phyloP scores from a whole-genome alignment of 2,888 invertebrate genomes.

The Rugalucina vietnamica region DNA sequence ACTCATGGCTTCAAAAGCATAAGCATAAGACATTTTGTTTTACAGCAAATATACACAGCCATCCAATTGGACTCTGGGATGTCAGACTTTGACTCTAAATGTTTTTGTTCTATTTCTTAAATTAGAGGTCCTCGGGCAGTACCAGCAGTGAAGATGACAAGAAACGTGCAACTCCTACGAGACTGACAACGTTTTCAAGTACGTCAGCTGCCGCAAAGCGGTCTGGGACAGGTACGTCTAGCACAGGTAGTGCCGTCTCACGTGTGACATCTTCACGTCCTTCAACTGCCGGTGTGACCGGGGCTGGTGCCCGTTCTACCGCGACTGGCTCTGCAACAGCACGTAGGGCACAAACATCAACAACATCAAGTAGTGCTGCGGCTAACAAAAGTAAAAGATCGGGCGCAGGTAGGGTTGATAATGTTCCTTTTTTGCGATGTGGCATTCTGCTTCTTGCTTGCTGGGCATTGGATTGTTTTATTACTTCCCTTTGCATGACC shows the following conservation, averaged over 20 bases:
- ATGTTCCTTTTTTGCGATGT: background rate
- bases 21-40: too few species aligned
- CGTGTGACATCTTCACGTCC: constrained; percentile 19
- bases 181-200: constrained; percentile 31
- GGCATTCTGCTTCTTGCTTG: background rate
- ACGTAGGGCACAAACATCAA: constrained; percentile 40
- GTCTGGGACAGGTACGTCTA: constrained; percentile 60
- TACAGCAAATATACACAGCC: too few species aligned
- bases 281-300: background rate
- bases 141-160: constrained; percentile 63
- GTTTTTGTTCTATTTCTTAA: too few species aligned
- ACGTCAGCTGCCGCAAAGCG: constrained; percentile 45
- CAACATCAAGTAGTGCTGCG: constrained; percentile 54
- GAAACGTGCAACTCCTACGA: constrained; percentile 57
- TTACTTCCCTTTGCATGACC: background rate
- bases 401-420: constrained; percentile 54
- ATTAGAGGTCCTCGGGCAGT: constrained; percentile 62
- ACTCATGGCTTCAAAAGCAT: too few species aligned
- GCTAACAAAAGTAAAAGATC: constrained; percentile 62
- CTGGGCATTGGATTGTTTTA: background rate
- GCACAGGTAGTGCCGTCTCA: constrained; percentile 19
- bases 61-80: too few species aligned
- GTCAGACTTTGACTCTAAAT: too few species aligned
- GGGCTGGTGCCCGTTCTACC: constrained; percentile 27
- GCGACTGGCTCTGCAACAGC: background rate